A percentile compares a stretch with the other conserved stretches of the same genome.
phyloP scores from a whole-genome alignment of 2,888 invertebrate species.

The Charanyca ferruginea region DNA sequence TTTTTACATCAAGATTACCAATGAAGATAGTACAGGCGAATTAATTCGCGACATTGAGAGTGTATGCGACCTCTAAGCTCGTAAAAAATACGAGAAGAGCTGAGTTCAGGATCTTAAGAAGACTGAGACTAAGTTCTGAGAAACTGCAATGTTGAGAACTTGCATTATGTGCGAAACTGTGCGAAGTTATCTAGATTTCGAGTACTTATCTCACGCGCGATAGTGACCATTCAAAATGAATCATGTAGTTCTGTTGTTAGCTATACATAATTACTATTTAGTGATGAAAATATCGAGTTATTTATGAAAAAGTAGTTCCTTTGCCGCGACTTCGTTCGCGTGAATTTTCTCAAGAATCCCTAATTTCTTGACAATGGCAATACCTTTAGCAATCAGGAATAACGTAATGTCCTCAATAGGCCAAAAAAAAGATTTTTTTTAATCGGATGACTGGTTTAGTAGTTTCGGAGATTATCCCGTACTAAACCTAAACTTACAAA shows the following conservation, averaged over 20 bases:
- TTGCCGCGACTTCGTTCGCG: too few relatives aligned
- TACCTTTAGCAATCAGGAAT: too few relatives aligned
- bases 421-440: too few relatives aligned
- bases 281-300: background rate
- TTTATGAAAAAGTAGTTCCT: background rate
- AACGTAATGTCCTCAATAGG: too few relatives aligned
- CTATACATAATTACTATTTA: background rate
- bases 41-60: slow-evolving; percentile 69
- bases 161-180: slow-evolving; percentile 38
- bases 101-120: slow-evolving; percentile 61
- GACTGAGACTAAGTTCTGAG: slow-evolving; percentile 60
- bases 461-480: too few relatives aligned
- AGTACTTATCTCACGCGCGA: slow-evolving; percentile 20
- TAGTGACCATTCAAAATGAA: slow-evolving; percentile 34
- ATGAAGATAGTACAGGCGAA: slow-evolving; percentile 69
- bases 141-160: slow-evolving; percentile 54
- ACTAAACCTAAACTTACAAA: too few relatives aligned
- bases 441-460: too few relatives aligned
- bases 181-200: slow-evolving; percentile 41
- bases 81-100: slow-evolving; percentile 64
- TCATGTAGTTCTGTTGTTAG: background rate
- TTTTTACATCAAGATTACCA: slow-evolving; percentile 67
- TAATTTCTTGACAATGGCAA: too few relatives aligned
- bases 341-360: too few relatives aligned
- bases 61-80: slow-evolving; percentile 65